Evolutionary conservation across 2,797 vertebrate species (phyloP).

Genomic region (Rhynchotus rufescens): DNA sequence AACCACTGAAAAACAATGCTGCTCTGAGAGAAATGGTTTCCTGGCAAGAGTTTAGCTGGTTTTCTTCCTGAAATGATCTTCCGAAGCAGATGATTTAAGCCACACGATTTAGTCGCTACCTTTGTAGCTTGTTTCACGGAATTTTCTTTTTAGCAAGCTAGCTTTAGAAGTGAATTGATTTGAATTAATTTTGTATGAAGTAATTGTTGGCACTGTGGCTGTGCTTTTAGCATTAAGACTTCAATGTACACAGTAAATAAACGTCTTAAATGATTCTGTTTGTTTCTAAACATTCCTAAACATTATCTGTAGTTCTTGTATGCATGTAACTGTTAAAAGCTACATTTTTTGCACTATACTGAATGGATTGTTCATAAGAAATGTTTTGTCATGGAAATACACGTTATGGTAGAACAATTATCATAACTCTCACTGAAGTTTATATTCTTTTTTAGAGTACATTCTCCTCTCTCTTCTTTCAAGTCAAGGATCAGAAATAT

Average conservation of each 20-base stretch:
- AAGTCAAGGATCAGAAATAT: slow-evolving; percentile 8
- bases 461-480: slow-evolving; percentile 34
- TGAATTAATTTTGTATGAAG: not conserved
- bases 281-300: slow-evolving; percentile 10
- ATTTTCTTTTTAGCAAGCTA: not conserved
- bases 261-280: not conserved
- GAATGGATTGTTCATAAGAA: slow-evolving; percentile 1
- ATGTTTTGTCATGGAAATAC: slow-evolving; percentile 13
- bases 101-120: not conserved
- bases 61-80: not conserved
- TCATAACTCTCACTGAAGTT: slow-evolving; percentile 37
- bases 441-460: slow-evolving; percentile 11
- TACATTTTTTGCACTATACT: not conserved
- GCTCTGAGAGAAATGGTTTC: slow-evolving; percentile 39
- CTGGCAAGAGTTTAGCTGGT: slow-evolving; percentile 25
- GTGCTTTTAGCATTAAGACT: not conserved
- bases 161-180: slow-evolving; percentile 19
- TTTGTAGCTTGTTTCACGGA: not conserved
- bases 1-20: slow-evolving; percentile 41
- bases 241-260: not conserved
- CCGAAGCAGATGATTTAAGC: not conserved
- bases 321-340: not conserved
- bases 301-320: not conserved
- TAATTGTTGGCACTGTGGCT: not conserved
- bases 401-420: not conserved